Conservation (phyloP, 1,140 invertebrate genomes). For the Psilanteris sp. region DNA sequence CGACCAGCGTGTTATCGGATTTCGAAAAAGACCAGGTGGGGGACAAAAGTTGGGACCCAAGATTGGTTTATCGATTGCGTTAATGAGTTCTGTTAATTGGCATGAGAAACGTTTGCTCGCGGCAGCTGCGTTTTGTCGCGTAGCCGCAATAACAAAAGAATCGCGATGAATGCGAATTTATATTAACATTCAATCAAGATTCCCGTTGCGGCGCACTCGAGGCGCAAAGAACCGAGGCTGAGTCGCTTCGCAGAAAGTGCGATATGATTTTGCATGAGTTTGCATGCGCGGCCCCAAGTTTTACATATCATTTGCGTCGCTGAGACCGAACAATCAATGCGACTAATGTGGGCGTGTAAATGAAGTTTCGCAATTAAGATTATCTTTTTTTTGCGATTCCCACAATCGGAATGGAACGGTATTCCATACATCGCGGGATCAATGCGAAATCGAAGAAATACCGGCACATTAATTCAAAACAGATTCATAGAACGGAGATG, state of each 20-base stretch:
- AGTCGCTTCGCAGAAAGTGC: constrained; percentile 1
- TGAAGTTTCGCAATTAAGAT: background rate
- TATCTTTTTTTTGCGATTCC: too few species aligned
- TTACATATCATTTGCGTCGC: background rate
- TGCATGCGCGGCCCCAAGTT: background rate
- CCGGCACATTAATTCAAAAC: too few species aligned
- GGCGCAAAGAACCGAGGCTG: constrained; percentile 1
- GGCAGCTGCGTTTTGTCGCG: constrained; percentile 21
- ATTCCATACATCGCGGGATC: too few species aligned
- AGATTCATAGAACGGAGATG: too few species aligned
- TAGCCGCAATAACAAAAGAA: constrained; percentile 16
- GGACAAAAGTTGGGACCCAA: too few species aligned
- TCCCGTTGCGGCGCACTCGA: background rate
- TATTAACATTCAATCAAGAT: constrained; percentile 19
- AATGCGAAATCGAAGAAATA: too few species aligned
- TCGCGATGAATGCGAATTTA: background rate
- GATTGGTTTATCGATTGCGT: constrained; percentile 54
- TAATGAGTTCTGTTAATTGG: constrained; percentile 65
- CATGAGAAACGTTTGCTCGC: constrained; percentile 17
- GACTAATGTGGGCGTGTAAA: background rate
- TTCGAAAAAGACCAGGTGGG: too few species aligned
- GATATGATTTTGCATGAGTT: constrained; percentile 9
- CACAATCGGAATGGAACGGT: too few species aligned
- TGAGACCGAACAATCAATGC: background rate
- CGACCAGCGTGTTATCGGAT: too few species aligned